Evolutionary conservation across 2,888 invertebrate species (phyloP).

Genomic region (Apamea anceps): DNA sequence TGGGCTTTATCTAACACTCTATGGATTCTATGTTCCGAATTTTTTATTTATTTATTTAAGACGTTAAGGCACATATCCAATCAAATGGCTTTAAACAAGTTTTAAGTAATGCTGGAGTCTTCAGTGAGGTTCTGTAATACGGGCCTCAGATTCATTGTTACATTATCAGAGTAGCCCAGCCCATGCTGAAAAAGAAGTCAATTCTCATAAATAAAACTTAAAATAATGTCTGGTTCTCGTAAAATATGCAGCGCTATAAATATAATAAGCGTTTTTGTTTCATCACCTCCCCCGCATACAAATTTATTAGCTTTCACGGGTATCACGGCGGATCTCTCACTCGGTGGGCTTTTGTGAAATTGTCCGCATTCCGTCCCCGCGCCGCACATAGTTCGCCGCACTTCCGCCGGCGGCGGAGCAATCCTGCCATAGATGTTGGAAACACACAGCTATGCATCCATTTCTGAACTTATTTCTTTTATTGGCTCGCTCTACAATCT

Average conservation of each 20-base stretch:
- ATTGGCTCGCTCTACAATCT: slow-evolving; percentile 70
- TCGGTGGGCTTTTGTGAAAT: slow-evolving; percentile 85
- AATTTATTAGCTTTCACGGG: slow-evolving; percentile 86
- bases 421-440: slow-evolving; percentile 78
- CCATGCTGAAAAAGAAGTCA: slow-evolving; percentile 10
- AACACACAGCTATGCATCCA: slow-evolving; percentile 76
- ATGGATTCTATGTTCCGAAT: neutral
- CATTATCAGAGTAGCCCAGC: neutral
- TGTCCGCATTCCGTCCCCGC: slow-evolving; percentile 82
- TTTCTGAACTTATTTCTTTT: slow-evolving; percentile 73
- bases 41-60: neutral
- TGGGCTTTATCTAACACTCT: neutral
- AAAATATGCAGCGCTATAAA: slow-evolving; percentile 59
- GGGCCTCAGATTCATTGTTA: slow-evolving; percentile 3
- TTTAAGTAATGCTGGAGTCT: neutral
- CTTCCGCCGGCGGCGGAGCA: slow-evolving; percentile 77
- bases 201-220: slow-evolving; percentile 50
- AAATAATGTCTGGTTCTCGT: slow-evolving; percentile 35
- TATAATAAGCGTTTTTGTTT: slow-evolving; percentile 80
- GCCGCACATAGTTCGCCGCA: slow-evolving; percentile 81
- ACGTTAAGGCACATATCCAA: neutral
- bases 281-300: slow-evolving; percentile 79
- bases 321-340: slow-evolving; percentile 85
- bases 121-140: neutral
- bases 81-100: too few relatives aligned